phyloP scores from a whole-genome alignment of 2,113 vertebrate genomes.

The Sapajus apella region DNA sequence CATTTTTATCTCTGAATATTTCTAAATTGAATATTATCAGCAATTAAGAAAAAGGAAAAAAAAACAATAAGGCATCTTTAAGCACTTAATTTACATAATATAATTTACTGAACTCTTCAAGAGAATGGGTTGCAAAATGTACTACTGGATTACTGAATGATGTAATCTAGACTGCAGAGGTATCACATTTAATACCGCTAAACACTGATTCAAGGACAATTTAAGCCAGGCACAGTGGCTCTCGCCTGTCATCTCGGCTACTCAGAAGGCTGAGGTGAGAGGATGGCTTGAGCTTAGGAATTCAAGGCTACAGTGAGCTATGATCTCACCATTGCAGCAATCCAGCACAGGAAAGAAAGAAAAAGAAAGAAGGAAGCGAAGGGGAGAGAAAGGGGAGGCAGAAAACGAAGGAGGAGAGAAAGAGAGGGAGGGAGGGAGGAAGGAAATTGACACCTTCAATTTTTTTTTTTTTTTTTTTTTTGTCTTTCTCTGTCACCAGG shows the following conservation, averaged over 20 bases:
- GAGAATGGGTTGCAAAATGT: not conserved
- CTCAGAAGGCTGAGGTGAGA: no score
- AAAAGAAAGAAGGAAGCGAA: no score
- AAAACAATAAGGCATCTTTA: not conserved
- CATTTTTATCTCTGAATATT: not conserved
- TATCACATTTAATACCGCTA: not conserved
- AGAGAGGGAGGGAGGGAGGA: no score
- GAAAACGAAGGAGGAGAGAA: no score
- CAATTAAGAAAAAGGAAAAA: not conserved
- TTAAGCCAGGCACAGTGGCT: no score
- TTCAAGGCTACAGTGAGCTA: no score
- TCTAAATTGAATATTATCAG: not conserved
- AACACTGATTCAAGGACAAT: not conserved
- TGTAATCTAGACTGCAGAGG: not conserved
- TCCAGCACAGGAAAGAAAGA: no score
- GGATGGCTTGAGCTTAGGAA: no score
- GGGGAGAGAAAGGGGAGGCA: no score
- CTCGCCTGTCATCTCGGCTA: no score
- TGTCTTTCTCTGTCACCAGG: no score
- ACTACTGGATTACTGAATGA: not conserved
- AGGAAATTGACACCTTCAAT: not conserved
- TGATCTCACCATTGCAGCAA: no score
- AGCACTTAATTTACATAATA: slow-evolving; percentile 17
- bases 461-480: not conserved
- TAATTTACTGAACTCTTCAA: not conserved